Evolutionary conservation across 1,140 invertebrate genomes (phyloP).

Genomic region (Orius laevigatus): DNA sequence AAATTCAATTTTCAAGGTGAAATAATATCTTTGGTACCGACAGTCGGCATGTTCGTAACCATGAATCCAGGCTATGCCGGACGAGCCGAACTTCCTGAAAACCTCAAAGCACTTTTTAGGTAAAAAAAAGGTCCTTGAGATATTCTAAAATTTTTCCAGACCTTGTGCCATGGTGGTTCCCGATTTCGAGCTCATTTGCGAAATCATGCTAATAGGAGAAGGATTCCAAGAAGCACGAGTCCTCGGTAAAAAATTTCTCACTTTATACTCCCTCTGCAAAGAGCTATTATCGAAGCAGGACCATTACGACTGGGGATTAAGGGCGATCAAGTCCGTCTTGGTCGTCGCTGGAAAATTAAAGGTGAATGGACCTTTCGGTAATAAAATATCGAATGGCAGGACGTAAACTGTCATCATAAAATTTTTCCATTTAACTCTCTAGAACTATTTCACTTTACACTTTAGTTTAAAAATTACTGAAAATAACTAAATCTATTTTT

Average conservation of each 20-base stretch:
- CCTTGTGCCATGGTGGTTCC: slow-evolving; percentile 92
- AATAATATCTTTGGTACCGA: slow-evolving; percentile 52
- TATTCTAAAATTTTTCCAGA: slow-evolving; percentile 29
- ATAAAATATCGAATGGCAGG: too few species aligned
- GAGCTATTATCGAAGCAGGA: slow-evolving; percentile 84
- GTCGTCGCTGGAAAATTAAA: slow-evolving; percentile 76
- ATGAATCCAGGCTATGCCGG: slow-evolving; percentile 90
- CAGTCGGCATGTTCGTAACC: slow-evolving; percentile 82
- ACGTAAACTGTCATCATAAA: too few species aligned
- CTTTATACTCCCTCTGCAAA: slow-evolving; percentile 71
- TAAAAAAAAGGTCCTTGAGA: slow-evolving; percentile 22
- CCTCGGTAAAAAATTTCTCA: slow-evolving; percentile 81
- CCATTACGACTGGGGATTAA: slow-evolving; percentile 87
- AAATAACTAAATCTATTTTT: too few species aligned
- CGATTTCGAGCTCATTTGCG: slow-evolving; percentile 82
- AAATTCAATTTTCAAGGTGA: slow-evolving; percentile 75
- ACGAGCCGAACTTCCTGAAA: slow-evolving; percentile 69
- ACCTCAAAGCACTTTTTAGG: slow-evolving; percentile 53
- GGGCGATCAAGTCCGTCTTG: slow-evolving; percentile 84
- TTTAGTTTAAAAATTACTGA: too few species aligned
- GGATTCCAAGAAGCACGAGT: slow-evolving; percentile 77
- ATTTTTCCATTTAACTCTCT: too few species aligned
- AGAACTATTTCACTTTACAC: too few species aligned
- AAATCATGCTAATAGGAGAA: slow-evolving; percentile 88
- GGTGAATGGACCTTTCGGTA: slow-evolving; percentile 23